Conservation (phyloP, 2,888 invertebrate genomes). For the Drosophila phalerata region DNA sequence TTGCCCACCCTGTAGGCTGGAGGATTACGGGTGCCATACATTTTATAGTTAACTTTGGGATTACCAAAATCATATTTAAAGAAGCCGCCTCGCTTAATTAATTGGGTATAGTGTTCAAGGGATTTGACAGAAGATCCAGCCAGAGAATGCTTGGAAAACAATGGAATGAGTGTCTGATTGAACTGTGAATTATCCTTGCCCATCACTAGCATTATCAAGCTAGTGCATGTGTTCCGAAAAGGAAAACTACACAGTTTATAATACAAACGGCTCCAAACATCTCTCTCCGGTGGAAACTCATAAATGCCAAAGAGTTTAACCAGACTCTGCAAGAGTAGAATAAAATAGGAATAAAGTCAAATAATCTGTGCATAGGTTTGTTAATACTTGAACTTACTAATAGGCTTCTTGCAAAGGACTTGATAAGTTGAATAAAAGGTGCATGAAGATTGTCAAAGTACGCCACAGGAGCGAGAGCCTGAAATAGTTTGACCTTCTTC, state of each 20-base stretch:
- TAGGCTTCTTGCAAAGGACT: not conserved
- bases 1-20: constrained; percentile 86
- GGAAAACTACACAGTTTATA: constrained; percentile 44
- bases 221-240: constrained; percentile 55
- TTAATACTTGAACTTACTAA: not conserved
- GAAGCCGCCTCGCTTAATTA: constrained; percentile 76
- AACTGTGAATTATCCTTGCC: constrained; percentile 85
- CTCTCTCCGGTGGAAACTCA: constrained; percentile 58
- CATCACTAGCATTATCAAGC: constrained; percentile 86
- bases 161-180: constrained; percentile 86
- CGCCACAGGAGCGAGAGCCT: constrained; percentile 87
- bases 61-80: constrained; percentile 86
- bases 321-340: constrained; percentile 12
- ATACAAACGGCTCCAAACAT: constrained; percentile 27
- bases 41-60: constrained; percentile 55
- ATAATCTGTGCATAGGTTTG: constrained; percentile 6
- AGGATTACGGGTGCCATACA: constrained; percentile 47
- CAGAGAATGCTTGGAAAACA: constrained; percentile 88
- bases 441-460: constrained; percentile 83
- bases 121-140: constrained; percentile 87
- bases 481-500: constrained; percentile 86
- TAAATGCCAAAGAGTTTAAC: constrained; percentile 36
- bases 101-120: constrained; percentile 87
- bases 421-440: constrained; percentile 57
- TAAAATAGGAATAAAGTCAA: not conserved